Evolutionary conservation across 2,797 vertebrate genomes (phyloP), one percentile per base, ranked within the genome.

Genomic region (Sebastolobus altivelis): DNA sequence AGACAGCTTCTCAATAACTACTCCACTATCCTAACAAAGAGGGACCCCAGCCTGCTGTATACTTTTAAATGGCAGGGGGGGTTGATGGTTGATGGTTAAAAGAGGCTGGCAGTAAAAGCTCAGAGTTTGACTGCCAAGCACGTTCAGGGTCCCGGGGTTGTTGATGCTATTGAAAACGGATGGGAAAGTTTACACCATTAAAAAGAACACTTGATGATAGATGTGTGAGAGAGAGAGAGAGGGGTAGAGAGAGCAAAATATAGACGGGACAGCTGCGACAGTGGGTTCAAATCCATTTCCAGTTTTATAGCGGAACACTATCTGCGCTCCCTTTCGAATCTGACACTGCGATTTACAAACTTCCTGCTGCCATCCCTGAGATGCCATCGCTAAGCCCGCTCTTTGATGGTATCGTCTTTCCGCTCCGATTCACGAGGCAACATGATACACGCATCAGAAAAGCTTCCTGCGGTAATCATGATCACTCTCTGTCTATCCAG

Each of bases 221-320:
- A 93, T 87, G 87, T 87, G 49, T 54, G 80, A 85, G 83, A 76
- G 76, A 35, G 68, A 77, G 77, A 68, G 65, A 75, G 71, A 74
- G 85, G 77, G 88, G 72, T 60, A 80, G 62, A 73, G 82, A 58
- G 86, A 79, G 73, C 63, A 91, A 89, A 88, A 87, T 84, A 90
- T 80, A 88, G 87, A 86, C 58, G 71, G 87, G 90, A 95, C 94
- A 95, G 94, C 94, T 95, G 94, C 65, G 81, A 88, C 77, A 75
- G 81, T 71, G 78, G 82, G 85, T 82, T 86, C 67, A 92, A 81
- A 90, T 90, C 86, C 92, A 90, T 86, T 91, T 88, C 84, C 80
- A 81, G 75, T 94, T 96, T 95, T 94, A 95, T 91, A 86, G 94
- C 63, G 92, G 87, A 96, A 95, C 82, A 90, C 84, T 87, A 94